These are phyloP conservation scores for Turritopsis dohrnii DNA, from an alignment of 30 jellyfish, hydroid and myxozoan genomes.

Conservation along the genomic window DNA sequence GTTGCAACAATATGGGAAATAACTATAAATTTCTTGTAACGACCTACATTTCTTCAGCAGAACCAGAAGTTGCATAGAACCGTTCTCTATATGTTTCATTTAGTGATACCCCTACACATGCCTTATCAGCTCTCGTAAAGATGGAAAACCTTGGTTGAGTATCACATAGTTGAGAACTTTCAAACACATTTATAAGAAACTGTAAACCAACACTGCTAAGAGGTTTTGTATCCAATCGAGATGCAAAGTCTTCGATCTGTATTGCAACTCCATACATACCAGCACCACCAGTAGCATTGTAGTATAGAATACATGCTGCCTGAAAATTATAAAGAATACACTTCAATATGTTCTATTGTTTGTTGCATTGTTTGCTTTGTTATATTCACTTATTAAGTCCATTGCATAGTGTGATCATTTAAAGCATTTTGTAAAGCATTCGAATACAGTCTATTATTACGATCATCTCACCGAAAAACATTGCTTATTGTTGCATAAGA, in stretches of 20 bases:
- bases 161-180: background rate
- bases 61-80: background rate
- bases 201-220: conserved; percentile 13
- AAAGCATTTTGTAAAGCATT: too few relatives aligned
- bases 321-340: background rate
- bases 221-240: conserved; percentile 6
- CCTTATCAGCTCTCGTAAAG: background rate
- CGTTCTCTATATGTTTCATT: background rate
- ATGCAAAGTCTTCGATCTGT: conserved; percentile 16
- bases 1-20: too few relatives aligned
- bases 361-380: too few relatives aligned
- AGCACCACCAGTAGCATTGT: conserved; percentile 22
- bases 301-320: conserved; percentile 8
- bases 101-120: conserved; percentile 8
- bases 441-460: too few relatives aligned
- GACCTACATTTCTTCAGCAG: conserved; percentile 4
- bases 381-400: too few relatives aligned
- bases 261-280: conserved; percentile 25
- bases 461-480: too few relatives aligned
- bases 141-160: conserved; percentile 1
- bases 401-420: too few relatives aligned
- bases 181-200: background rate
- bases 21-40: too few relatives aligned
- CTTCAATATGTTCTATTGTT: too few relatives aligned
- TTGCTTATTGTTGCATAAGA: too few relatives aligned